Evolutionary conservation across 2,888 invertebrate species (phyloP).

Genomic region (Eupsilia transversa): DNA sequence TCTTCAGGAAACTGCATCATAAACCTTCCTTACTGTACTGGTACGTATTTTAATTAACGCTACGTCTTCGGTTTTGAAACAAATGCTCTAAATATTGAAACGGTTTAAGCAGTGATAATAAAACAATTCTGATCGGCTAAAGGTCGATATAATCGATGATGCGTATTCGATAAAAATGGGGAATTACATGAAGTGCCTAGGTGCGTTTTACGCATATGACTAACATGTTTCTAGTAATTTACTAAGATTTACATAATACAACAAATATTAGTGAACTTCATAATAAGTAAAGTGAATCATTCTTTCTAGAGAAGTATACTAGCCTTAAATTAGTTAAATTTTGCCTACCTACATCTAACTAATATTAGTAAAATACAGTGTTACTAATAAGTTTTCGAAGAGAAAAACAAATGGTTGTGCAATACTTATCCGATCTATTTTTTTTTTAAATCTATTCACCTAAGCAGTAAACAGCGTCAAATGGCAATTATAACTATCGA

Average conservation of each 20-base stretch:
- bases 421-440: conserved; percentile 19
- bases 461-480: conserved; percentile 22
- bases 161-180: conserved; percentile 39
- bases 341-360: background rate
- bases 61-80: conserved; percentile 15
- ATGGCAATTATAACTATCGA: conserved; percentile 35
- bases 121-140: conserved; percentile 28
- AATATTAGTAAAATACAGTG: background rate
- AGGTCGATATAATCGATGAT: conserved; percentile 20
- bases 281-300: conserved; percentile 10
- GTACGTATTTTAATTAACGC: background rate
- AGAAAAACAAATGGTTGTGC: conserved; percentile 6
- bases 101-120: conserved; percentile 25
- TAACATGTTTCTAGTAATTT: conserved; percentile 8
- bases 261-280: background rate
- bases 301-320: background rate
- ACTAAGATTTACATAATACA: conserved; percentile 24
- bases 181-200: conserved; percentile 34
- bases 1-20: background rate
- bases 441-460: conserved; percentile 19
- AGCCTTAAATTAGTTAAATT: background rate
- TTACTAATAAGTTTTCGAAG: background rate
- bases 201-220: background rate
- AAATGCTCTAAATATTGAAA: conserved; percentile 1
- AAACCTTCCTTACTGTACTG: background rate